Base-by-base conservation (phyloP, 2,888 invertebrate species). In the Chesias legatella region DNA sequence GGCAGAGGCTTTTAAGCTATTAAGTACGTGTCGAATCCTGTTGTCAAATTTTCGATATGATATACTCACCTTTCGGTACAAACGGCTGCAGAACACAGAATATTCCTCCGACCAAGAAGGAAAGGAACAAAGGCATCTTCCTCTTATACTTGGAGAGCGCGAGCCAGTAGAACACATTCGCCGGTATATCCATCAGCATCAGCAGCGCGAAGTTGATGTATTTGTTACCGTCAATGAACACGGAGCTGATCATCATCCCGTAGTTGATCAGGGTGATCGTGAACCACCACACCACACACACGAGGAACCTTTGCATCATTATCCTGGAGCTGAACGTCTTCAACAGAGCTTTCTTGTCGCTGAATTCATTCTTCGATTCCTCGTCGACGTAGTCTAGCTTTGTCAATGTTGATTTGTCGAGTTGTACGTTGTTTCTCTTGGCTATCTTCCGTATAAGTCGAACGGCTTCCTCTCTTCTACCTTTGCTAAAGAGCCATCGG, bases 241-340 rank as follows among this genome's bases (percentile, higher is more conserved):
- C 86, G 0, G 85, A 73, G 57, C 85, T 78, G 61, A 86, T 80
- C 85, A 86, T 85, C 88, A 86, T 86, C 1, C 86, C 88, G 52
- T 85, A 88, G 69, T 88, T 86, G 45, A 88, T 85, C 21, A 88
- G 59, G 9, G 85, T 86, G 37, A 81, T 81, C 1, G 86, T 86
- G 48, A 86, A 74, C 86, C 88, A 88, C 85, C 85, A 88, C 42
- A 82, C 82, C 67, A 76, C 54, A 54, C 88, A 86, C 5, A 86
- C 73, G 3, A 80, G 46, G 53, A 88, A 85, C 45, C 86, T 66
- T 32, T 77, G 73, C 73, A 88, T 67, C 84, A 88, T 82, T 11
- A 83, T 73, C 21, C 61, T 73, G 0, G 88, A 88, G 30, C 64
- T 75, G 36, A 88, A 84, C 0, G 86, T 88, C 52, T 81, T 79